phyloP scores from a whole-genome alignment of 2,797 vertebrate species.

The Etheostoma perlongum region DNA sequence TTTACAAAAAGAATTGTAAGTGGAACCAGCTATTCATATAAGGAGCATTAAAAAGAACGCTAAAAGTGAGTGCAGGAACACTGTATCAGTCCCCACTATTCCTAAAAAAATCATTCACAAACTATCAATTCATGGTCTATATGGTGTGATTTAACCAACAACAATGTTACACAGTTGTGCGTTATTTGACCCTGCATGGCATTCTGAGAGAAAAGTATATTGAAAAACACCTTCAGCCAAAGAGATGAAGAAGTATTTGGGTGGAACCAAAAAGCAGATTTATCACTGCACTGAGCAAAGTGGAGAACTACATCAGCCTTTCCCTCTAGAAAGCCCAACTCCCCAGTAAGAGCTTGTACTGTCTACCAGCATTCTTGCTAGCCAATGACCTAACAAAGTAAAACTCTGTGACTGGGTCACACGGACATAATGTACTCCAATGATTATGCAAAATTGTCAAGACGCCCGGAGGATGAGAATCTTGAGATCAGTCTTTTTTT shows the following conservation, averaged over 20 bases:
- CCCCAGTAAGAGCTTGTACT: conserved; percentile 17
- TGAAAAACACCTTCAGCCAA: background rate
- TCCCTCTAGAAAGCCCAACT: conserved; percentile 11
- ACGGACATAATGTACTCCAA: conserved; percentile 36
- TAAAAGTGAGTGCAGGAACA: background rate
- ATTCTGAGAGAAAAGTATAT: background rate
- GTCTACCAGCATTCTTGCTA: conserved; percentile 42
- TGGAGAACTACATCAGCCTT: conserved; percentile 24
- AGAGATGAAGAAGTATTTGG: conserved; percentile 14
- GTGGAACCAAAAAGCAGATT: conserved; percentile 32
- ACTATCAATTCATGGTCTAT: background rate
- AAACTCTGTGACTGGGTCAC: conserved; percentile 51
- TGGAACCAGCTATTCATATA: conserved; percentile 29
- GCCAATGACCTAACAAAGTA: conserved; percentile 45
- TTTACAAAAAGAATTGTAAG: conserved; percentile 26
- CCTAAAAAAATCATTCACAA: background rate
- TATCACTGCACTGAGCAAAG: conserved; percentile 25
- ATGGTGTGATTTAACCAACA: conserved; percentile 15
- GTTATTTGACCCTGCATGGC: conserved; percentile 2
- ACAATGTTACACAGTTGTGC: background rate
- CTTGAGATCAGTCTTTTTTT: background rate
- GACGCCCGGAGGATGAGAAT: background rate
- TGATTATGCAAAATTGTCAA: conserved; percentile 29
- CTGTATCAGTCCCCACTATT: background rate
- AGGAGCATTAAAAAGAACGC: background rate